Percentiles rank a stretch among this genome's conserved stretches.
phyloP scores from a whole-genome alignment of 2,797 vertebrate species.

The Sebastes umbrosus region DNA sequence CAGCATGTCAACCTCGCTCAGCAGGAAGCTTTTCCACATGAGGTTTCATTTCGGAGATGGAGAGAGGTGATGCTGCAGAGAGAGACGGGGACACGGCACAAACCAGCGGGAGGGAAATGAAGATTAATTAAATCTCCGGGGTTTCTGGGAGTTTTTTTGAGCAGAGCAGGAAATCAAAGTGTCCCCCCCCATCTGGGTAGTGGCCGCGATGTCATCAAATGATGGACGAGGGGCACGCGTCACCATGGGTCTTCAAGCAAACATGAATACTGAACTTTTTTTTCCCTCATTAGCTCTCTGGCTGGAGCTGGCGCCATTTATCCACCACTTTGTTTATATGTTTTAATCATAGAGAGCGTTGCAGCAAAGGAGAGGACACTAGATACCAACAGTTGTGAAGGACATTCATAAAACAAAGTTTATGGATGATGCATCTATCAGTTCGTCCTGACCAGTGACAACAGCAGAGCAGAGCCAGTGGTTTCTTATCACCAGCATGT shows the following conservation, averaged over 20 bases:
- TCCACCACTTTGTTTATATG: conserved; percentile 12
- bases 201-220: conserved; percentile 36
- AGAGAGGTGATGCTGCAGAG: conserved; percentile 39
- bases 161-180: conserved; percentile 38
- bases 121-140: conserved; percentile 72
- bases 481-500: conserved; percentile 5
- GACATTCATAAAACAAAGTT: background rate
- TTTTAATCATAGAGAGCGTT: conserved; percentile 10
- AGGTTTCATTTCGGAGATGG: conserved; percentile 41
- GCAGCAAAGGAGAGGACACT: background rate
- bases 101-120: conserved; percentile 63
- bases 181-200: conserved; percentile 33
- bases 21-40: conserved; percentile 35
- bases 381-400: background rate
- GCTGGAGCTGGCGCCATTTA: background rate
- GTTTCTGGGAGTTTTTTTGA: conserved; percentile 54
- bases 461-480: background rate
- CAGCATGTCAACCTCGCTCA: conserved; percentile 34
- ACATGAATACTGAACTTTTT: conserved; percentile 10
- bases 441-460: conserved; percentile 3
- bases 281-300: background rate
- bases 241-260: conserved; percentile 31
- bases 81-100: conserved; percentile 22
- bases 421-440: background rate
- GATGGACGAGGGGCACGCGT: conserved; percentile 50